Evolutionary conservation across 1,140 invertebrate genomes (phyloP).

Genomic region (Cylas formicarius): DNA sequence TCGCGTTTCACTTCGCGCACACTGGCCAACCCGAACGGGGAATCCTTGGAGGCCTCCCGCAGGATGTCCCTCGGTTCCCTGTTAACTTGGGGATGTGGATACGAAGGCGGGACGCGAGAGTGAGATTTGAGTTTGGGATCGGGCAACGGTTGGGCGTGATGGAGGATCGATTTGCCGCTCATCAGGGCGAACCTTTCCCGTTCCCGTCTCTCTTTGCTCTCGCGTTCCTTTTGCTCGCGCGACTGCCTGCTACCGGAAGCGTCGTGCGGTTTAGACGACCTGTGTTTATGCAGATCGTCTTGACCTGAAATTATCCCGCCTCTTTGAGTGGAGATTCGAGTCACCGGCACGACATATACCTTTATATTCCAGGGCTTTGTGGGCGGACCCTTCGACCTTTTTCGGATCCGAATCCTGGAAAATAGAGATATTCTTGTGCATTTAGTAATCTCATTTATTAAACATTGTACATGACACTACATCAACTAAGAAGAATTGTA

Average conservation of each 20-base stretch:
- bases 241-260: constrained; percentile 19
- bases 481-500: too few species aligned
- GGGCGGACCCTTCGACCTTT: constrained; percentile 5
- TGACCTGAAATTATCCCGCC: constrained; percentile 21
- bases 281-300: constrained; percentile 33
- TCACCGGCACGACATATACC: too few species aligned
- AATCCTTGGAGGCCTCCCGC: constrained; percentile 28
- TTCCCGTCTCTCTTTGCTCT: constrained; percentile 51
- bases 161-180: constrained; percentile 11
- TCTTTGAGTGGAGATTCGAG: too few species aligned
- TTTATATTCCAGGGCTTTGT: constrained; percentile 20
- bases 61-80: constrained; percentile 29
- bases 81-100: constrained; percentile 11
- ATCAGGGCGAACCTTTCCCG: constrained; percentile 42
- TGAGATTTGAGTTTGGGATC: constrained; percentile 36
- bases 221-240: constrained; percentile 42
- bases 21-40: constrained; percentile 25
- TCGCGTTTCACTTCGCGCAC: constrained; percentile 20
- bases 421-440: constrained; percentile 1
- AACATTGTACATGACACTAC: too few species aligned
- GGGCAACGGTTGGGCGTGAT: constrained; percentile 18
- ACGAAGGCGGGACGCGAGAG: constrained; percentile 22
- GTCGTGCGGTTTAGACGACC: constrained; percentile 36
- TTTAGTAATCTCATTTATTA: too few species aligned
- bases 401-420: constrained; percentile 33